phyloP scores from a whole-genome alignment of 2,113 vertebrate genomes.

The Porphyrio hochstetteri region DNA sequence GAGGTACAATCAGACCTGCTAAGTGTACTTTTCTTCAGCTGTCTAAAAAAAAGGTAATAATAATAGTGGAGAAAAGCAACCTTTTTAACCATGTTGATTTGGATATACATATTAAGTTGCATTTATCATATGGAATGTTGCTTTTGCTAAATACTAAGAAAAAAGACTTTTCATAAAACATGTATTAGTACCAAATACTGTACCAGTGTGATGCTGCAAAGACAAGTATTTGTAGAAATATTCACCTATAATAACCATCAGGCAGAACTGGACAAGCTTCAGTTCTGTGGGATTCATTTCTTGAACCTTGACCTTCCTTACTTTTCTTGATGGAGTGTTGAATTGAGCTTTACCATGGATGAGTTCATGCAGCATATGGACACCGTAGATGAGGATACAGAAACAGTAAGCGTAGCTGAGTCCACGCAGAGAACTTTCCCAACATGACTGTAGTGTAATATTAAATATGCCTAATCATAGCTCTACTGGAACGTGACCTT shows the following conservation, averaged over 20 bases:
- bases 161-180: neutral
- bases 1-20: neutral
- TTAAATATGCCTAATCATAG: neutral
- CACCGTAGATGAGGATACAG: neutral
- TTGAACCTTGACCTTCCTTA: neutral
- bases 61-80: neutral
- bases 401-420: neutral
- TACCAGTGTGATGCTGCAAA: neutral
- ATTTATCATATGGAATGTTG: neutral
- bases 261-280: neutral
- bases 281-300: neutral
- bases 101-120: neutral
- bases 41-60: neutral
- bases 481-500: neutral
- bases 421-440: neutral
- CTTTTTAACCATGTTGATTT: neutral
- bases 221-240: neutral
- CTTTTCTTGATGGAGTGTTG: neutral
- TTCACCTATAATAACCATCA: neutral
- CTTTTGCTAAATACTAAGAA: neutral
- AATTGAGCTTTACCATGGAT: neutral
- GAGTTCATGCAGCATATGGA: neutral
- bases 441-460: neutral
- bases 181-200: neutral
- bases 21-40: neutral